A percentile compares a stretch with the other conserved stretches of the same genome.
These are phyloP conservation scores for Trachymyrmex cornetzi DNA, from an alignment of 1,140 invertebrate species.

Conservation along the genomic window DNA sequence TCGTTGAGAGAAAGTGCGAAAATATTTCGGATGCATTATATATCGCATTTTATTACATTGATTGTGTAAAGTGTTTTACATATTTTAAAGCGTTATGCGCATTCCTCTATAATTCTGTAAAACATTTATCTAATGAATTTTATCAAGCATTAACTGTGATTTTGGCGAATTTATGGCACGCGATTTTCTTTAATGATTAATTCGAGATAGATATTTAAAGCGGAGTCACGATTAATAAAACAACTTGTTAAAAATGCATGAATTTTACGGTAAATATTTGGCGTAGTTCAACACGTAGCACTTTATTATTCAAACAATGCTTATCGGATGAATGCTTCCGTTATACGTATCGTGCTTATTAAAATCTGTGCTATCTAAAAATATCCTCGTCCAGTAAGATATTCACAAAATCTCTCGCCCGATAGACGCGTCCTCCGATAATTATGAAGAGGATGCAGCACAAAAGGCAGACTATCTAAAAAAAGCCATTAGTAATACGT, in stretches of 20 bases:
- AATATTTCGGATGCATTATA: background rate
- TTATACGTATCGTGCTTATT: constrained; percentile 7
- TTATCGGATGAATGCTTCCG: constrained; percentile 29
- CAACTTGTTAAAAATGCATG: constrained; percentile 52
- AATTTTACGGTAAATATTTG: constrained; percentile 53
- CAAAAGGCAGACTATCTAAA: background rate
- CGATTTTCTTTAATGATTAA: constrained; percentile 43
- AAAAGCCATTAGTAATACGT: constrained; percentile 6
- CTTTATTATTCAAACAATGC: constrained; percentile 52
- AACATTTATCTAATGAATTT: constrained; percentile 33
- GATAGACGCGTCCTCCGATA: background rate
- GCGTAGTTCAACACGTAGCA: constrained; percentile 28
- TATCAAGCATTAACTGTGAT: constrained; percentile 29
- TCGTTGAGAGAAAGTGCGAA: background rate
- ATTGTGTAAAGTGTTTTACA: background rate
- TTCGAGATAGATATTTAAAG: constrained; percentile 33
- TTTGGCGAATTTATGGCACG: constrained; percentile 46
- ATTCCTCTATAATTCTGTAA: constrained; percentile 49
- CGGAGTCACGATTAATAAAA: constrained; percentile 48
- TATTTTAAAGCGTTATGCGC: background rate
- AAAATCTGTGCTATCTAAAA: constrained; percentile 8
- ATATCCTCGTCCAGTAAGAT: constrained; percentile 14
- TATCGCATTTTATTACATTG: background rate
- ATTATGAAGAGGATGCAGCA: background rate
- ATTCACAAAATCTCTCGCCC: background rate